phyloP scores from a whole-genome alignment of 2,888 invertebrate genomes.

The Morpho deidamia region DNA sequence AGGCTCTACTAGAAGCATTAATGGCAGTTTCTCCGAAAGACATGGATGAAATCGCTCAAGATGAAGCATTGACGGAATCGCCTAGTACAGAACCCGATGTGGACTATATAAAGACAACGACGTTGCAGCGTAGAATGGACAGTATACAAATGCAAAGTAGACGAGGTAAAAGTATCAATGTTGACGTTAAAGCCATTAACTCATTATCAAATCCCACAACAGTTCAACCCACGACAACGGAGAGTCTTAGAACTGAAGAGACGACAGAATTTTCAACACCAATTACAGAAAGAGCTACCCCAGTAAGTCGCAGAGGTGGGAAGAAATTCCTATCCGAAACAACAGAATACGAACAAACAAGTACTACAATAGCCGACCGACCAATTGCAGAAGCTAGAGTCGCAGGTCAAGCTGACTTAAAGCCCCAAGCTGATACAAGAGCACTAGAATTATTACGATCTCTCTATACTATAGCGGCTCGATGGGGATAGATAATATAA shows the following conservation, averaged over 20 bases:
- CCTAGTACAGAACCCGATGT: conserved; percentile 40
- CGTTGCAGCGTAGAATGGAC: conserved; percentile 43
- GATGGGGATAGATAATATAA: conserved; percentile 80
- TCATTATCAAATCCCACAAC: conserved; percentile 52
- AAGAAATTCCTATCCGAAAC: conserved; percentile 53
- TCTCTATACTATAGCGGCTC: conserved; percentile 89
- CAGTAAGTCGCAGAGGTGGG: conserved; percentile 51
- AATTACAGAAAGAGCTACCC: conserved; percentile 45
- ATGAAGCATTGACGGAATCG: conserved; percentile 44
- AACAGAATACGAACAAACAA: conserved; percentile 36
- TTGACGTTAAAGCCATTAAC: conserved; percentile 59
- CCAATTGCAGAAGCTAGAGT: conserved; percentile 62
- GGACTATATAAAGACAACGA: conserved; percentile 39
- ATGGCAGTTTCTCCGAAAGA: conserved; percentile 81
- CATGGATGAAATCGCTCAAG: conserved; percentile 69
- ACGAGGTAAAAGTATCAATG: conserved; percentile 52
- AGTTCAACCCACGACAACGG: conserved; percentile 42
- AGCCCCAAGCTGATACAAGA: conserved; percentile 83
- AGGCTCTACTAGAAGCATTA: conserved; percentile 82
- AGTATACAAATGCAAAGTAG: conserved; percentile 30
- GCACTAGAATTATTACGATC: conserved; percentile 90
- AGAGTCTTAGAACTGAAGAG: conserved; percentile 38
- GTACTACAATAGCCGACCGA: conserved; percentile 44
- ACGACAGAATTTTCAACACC: conserved; percentile 48
- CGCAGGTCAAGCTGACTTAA: conserved; percentile 47